phyloP scores from a whole-genome alignment of 2,797 vertebrate genomes.

The Eulemur mongoz region DNA sequence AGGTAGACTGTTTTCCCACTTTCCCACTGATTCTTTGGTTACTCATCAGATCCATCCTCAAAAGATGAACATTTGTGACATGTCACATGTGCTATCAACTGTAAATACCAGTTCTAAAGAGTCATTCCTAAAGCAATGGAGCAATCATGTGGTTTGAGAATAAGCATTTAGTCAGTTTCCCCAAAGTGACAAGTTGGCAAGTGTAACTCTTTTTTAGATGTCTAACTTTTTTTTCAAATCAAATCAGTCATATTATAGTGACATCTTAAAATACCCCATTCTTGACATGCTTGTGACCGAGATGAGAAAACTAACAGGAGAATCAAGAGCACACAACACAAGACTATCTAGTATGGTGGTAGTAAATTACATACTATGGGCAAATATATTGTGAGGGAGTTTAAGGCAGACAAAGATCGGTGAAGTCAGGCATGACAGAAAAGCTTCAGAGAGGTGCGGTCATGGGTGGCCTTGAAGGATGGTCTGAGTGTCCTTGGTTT shows the following conservation, averaged over 20 bases:
- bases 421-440: background rate
- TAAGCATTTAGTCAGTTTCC: background rate
- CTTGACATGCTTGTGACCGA: background rate
- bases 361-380: background rate
- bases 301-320: slow-evolving; percentile 21
- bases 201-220: slow-evolving; percentile 7
- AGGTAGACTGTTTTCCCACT: background rate
- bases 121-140: background rate
- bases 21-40: background rate
- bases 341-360: background rate
- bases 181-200: slow-evolving; percentile 17
- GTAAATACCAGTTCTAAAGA: slow-evolving; percentile 20
- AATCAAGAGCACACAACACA: background rate
- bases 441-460: background rate
- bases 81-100: background rate
- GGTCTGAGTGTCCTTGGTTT: background rate
- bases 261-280: slow-evolving; percentile 40
- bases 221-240: background rate
- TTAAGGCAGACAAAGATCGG: background rate
- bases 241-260: slow-evolving; percentile 17
- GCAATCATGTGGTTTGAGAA: background rate
- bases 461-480: background rate
- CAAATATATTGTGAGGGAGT: background rate
- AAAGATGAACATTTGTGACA: slow-evolving; percentile 3
- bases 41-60: slow-evolving; percentile 31